Percentiles rank a stretch among this genome's conserved stretches.
Conservation (phyloP, 2,797 vertebrate genomes). For the Microctenopoma steveboyesi region DNA sequence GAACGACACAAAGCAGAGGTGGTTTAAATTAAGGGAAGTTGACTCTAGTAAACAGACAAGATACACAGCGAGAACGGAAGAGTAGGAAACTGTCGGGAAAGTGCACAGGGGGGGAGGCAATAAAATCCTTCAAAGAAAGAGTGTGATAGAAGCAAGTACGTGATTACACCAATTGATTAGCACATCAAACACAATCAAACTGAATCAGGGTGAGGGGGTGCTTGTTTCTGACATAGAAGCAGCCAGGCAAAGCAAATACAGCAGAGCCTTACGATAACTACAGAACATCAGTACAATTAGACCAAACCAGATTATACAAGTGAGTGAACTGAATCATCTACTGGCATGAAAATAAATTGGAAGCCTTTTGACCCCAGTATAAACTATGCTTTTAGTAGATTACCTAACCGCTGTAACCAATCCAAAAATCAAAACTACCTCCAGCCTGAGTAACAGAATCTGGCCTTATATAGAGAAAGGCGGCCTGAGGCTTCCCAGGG, state of each 20-base stretch:
- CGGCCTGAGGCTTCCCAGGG: constrained; percentile 29
- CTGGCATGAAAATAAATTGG: constrained; percentile 45
- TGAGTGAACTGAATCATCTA: constrained; percentile 50
- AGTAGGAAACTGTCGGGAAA: constrained; percentile 8
- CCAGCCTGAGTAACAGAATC: constrained; percentile 54
- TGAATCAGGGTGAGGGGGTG: constrained; percentile 41
- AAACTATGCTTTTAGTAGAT: constrained; percentile 54
- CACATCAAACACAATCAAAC: constrained; percentile 40
- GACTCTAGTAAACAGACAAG: constrained; percentile 25
- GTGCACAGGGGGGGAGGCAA: constrained; percentile 15
- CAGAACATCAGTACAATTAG: constrained; percentile 41
- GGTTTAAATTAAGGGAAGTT: constrained; percentile 30
- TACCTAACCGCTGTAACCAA: constrained; percentile 63
- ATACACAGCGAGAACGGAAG: neutral
- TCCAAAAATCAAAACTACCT: constrained; percentile 62
- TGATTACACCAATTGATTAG: constrained; percentile 51
- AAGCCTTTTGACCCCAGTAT: constrained; percentile 52
- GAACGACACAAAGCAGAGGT: constrained; percentile 18
- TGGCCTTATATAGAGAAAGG: constrained; percentile 73
- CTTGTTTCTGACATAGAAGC: constrained; percentile 33
- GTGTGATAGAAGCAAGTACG: constrained; percentile 24
- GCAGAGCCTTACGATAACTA: constrained; percentile 34
- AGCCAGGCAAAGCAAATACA: constrained; percentile 25
- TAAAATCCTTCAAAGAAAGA: constrained; percentile 18
- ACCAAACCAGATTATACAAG: constrained; percentile 49